These are phyloP conservation scores for Drosophila formosana DNA, from an alignment of 2,888 invertebrate genomes.

Conservation along the genomic window DNA sequence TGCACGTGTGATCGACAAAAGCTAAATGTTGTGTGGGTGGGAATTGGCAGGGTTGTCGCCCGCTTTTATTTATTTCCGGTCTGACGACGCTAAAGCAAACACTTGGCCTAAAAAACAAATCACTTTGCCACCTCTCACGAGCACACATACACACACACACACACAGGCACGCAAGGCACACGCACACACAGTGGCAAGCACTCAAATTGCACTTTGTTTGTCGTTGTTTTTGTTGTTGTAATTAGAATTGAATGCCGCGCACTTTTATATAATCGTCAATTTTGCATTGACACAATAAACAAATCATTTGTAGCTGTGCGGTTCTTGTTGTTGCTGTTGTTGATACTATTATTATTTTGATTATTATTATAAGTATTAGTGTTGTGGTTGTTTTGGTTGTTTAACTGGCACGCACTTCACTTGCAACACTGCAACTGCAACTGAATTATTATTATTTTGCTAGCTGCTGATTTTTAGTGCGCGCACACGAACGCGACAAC, in stretches of 20 bases:
- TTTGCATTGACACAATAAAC: slow-evolving; percentile 73
- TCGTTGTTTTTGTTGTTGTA: slow-evolving; percentile 57
- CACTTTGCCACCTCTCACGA: slow-evolving; percentile 48
- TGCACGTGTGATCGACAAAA: slow-evolving; percentile 61
- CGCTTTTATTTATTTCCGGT: slow-evolving; percentile 52
- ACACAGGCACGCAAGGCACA: slow-evolving; percentile 8
- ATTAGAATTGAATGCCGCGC: slow-evolving; percentile 77
- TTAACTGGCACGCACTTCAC: slow-evolving; percentile 56
- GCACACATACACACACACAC: slow-evolving; percentile 11
- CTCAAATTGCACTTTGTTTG: slow-evolving; percentile 58
- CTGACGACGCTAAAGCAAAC: slow-evolving; percentile 47
- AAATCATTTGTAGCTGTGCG: slow-evolving; percentile 40
- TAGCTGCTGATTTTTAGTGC: slow-evolving; percentile 61
- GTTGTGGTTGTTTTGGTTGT: slow-evolving; percentile 28
- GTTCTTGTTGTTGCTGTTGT: slow-evolving; percentile 24
- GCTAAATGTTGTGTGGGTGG: slow-evolving; percentile 13
- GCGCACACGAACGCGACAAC: slow-evolving; percentile 84
- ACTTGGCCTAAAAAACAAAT: slow-evolving; percentile 61
- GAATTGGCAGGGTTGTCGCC: slow-evolving; percentile 32
- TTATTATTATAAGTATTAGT: slow-evolving; percentile 4
- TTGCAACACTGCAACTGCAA: slow-evolving; percentile 64
- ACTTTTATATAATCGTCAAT: slow-evolving; percentile 74
- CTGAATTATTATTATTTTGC: slow-evolving; percentile 41
- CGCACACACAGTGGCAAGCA: slow-evolving; percentile 31
- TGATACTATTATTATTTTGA: slow-evolving; percentile 10